Evolutionary conservation across 2,113 vertebrate species (phyloP), one percentile per base, ranked within the genome.

Genomic region (Triplophysa tibetana): DNA sequence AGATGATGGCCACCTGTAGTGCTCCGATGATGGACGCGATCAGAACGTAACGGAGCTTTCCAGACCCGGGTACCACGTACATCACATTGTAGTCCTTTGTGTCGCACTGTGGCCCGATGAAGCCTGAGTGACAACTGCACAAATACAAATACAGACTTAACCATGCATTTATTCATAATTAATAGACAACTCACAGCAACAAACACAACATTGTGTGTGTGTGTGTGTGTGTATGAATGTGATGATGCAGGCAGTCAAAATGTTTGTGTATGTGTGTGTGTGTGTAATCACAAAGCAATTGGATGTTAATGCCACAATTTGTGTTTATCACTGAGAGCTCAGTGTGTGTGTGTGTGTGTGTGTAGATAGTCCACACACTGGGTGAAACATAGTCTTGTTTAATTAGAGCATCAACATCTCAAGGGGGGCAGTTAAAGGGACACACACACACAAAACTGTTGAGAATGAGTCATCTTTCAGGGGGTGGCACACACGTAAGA

Each of bases 1-100:
- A 98, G 93, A 99, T 99, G 92, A 99, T 95, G 81, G 97, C 97
- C 87, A 99, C 98, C 94, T 99, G 98, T 85, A 99, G 94, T 0
- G 97, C 98, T 88, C 98, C 98, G 75, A 99, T 99, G 92, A 99
- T 96, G 81, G 98, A 98, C 83, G 98, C 97, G 75, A 99, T 99
- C 90, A 99, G 93, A 89, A 98, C 96, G 52, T 99, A 99, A 85
- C 97, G 97, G 88, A 98, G 96, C 78, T 98, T 94, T 45, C 96
- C 98, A 0, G 97, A 96, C 56, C 98, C 97, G 0, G 98, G 98
- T 78, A 99, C 97, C 85, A 99, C 98, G 0, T 99, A 99, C 70
- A 98, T 93, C 85, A 98, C 97, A 84, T 97, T 98, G 93, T 98
- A 98, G 91, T 99, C 97, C 88, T 98, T 99, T 87, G 95, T 97